Base-by-base conservation (phyloP, 1,140 invertebrate species). In the Chymomyza costata region DNA sequence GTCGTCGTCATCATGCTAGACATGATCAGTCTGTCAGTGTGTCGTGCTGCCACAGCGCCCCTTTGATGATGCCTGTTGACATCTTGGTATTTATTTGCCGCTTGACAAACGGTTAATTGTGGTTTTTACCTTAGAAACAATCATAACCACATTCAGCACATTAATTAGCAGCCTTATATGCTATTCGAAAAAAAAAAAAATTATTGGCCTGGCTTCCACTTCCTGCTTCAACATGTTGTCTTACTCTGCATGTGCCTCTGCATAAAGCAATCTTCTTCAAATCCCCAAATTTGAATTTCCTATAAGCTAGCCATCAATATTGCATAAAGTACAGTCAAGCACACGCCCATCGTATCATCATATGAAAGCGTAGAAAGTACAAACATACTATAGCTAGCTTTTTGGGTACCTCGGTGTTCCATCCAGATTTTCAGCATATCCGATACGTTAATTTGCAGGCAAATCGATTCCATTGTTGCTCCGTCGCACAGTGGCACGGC, bases 391-490 rank as follows among this genome's bases (percentile, higher is more conserved):
- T n/a, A n/a, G n/a, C n/a, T n/a, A n/a, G n/a, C n/a, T n/a, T n/a
- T n/a, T n/a, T n/a, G n/a, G n/a, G n/a, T n/a, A n/a, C n/a, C n/a
- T n/a, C 50, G 52, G 44, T 35, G 41, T 25, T 31, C 14, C 28
- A 7, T 8, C 21, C 21, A 25, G 21, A 25, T 3, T 25, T 3
- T 8, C 30, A 15, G 45, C 57, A 78, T 60, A 78, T 78, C 73
- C 66, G 71, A 78, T 78, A 53, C 53, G 44, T 59, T 73, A 78
- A 81, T 74, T 71, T 64, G 64, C 67, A 74, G 60, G 59, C 69
- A 64, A 67, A 74, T 80, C 52, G 63, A 78, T 78, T 76, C 70
- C 61, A 58, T 35, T 38, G 49, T 35, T 31, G 39, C 31, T 41
- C 35, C 5, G 16, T 47, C 38, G 21, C 31, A 31, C 40, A 39